Conservation (phyloP, 1,140 invertebrate species). For the Tetragonula clypearis region DNA sequence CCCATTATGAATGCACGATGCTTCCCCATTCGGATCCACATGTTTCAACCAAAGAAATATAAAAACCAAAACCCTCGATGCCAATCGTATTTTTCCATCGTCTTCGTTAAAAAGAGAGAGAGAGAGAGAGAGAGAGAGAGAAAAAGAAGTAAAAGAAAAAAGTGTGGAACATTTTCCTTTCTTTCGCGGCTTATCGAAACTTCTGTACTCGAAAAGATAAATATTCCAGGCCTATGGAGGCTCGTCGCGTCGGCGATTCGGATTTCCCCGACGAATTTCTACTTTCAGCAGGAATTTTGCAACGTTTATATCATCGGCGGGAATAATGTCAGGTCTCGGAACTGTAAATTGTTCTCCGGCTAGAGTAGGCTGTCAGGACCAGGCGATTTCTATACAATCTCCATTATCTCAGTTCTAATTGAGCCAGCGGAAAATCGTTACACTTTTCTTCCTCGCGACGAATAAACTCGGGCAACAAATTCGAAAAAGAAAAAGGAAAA, state of each 20-base stretch:
- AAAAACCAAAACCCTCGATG: neutral
- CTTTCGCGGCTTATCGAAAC: neutral
- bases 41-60: neutral
- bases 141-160: no score
- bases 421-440: neutral
- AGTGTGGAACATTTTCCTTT: neutral
- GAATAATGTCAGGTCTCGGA: neutral
- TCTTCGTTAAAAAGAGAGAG: no score
- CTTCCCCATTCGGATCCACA: neutral
- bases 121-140: no score
- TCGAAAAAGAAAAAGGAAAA: neutral
- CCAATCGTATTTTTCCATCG: no score
- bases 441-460: neutral
- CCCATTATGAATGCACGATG: neutral
- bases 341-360: slow-evolving; percentile 18
- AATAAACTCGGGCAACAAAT: neutral
- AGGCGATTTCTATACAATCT: slow-evolving; percentile 23
- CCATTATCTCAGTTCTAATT: slow-evolving; percentile 31
- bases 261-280: neutral
- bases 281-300: neutral
- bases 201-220: neutral
- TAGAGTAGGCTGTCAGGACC: slow-evolving; percentile 18
- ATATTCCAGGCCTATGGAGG: neutral
- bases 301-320: neutral
- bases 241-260: neutral